phyloP scores from a whole-genome alignment of 2,113 vertebrate species.

The Mionectes macconnelli region DNA sequence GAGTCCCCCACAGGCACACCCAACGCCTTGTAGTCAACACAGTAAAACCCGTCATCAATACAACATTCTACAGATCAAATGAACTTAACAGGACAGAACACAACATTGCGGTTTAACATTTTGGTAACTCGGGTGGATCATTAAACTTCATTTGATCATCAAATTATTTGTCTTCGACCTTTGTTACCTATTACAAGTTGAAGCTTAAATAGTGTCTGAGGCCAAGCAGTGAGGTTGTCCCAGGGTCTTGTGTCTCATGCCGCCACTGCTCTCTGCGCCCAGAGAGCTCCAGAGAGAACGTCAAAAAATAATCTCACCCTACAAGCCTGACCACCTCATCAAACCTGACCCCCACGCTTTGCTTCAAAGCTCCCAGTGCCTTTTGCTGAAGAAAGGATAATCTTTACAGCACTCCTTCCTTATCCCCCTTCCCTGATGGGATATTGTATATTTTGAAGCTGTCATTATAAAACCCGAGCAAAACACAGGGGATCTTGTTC shows the following conservation, averaged over 20 bases:
- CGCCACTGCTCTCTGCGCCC: background rate
- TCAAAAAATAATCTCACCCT: background rate
- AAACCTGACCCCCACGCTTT: background rate
- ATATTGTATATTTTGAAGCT: background rate
- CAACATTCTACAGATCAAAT: no score
- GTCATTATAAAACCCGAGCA: background rate
- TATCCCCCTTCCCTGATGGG: background rate
- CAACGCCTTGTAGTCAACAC: no score
- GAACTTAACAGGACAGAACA: no score
- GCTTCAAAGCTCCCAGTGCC: accelerated
- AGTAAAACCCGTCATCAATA: no score
- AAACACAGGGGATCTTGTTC: background rate
- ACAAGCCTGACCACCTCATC: background rate
- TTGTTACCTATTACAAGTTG: no score
- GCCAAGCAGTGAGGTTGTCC: background rate
- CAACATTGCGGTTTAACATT: no score
- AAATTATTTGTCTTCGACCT: no score
- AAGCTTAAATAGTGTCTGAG: background rate
- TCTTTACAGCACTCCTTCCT: background rate
- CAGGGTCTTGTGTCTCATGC: background rate
- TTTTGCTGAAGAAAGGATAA: background rate
- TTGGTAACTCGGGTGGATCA: no score
- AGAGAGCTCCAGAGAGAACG: background rate
- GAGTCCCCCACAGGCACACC: no score
- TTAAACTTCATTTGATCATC: no score